A percentile compares a stretch with the other conserved stretches of the same genome.
These are phyloP conservation scores for Venustoraphidia nigricollis DNA, from an alignment of 2,888 invertebrate species.

Conservation along the genomic window DNA sequence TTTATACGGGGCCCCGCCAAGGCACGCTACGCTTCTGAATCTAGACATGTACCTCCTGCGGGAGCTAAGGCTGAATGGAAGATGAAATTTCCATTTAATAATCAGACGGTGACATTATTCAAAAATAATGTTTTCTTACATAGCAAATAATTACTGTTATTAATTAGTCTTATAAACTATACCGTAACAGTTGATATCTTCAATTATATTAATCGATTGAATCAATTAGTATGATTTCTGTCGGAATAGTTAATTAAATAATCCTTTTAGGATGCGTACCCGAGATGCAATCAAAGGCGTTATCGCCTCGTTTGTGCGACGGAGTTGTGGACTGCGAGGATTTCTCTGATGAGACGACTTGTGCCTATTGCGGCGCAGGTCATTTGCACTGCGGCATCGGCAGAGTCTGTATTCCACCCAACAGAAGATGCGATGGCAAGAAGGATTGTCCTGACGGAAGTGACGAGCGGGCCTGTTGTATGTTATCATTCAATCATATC, in stretches of 20 bases:
- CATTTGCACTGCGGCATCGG: conserved; percentile 67
- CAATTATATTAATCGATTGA: neutral
- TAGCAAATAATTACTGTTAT: too few species aligned
- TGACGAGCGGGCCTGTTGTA: conserved; percentile 75
- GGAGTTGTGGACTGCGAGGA: conserved; percentile 77
- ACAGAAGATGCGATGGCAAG: conserved; percentile 65
- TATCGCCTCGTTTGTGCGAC: conserved; percentile 69
- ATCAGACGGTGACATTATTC: too few species aligned
- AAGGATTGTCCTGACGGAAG: conserved; percentile 74
- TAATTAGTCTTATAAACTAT: too few species aligned
- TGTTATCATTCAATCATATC: conserved; percentile 25
- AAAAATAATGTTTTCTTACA: too few species aligned
- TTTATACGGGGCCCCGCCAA: too few species aligned
- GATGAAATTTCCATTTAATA: too few species aligned
- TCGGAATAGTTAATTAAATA: too few species aligned
- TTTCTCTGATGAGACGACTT: conserved; percentile 63
- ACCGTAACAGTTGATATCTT: too few species aligned
- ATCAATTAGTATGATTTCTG: conserved; percentile 1
- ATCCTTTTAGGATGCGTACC: conserved; percentile 48
- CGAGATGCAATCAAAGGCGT: conserved; percentile 55
- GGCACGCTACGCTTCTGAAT: too few species aligned
- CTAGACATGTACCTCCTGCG: too few species aligned
- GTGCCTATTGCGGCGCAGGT: conserved; percentile 60
- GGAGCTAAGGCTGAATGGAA: too few species aligned
- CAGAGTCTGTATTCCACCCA: conserved; percentile 53